Conservation (phyloP, 2,797 vertebrate genomes). For the Channallabes apus region DNA sequence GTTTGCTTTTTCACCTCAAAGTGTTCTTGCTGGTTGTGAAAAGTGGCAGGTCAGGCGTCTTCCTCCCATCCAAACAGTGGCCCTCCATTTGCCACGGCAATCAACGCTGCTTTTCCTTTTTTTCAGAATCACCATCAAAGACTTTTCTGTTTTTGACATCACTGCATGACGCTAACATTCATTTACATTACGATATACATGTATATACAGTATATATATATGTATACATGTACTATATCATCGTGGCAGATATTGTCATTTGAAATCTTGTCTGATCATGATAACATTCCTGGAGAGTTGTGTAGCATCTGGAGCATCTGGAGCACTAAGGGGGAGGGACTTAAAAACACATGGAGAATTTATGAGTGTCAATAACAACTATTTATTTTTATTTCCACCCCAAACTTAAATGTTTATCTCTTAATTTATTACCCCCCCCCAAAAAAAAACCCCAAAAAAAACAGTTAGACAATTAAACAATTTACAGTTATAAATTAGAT, state of each 20-base stretch:
- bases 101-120: background rate
- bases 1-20: slow-evolving; percentile 52
- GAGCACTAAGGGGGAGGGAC: slow-evolving; percentile 6
- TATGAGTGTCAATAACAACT: slow-evolving; percentile 36
- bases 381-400: slow-evolving; percentile 40
- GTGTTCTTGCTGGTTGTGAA: slow-evolving; percentile 42
- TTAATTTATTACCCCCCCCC: background rate
- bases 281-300: background rate
- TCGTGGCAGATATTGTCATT: background rate
- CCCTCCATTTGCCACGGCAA: slow-evolving; percentile 40
- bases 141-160: background rate
- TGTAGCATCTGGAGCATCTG: slow-evolving; percentile 8
- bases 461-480: background rate
- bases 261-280: background rate
- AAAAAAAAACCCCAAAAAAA: background rate
- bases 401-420: slow-evolving; percentile 29
- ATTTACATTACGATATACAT: background rate
- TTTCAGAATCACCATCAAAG: slow-evolving; percentile 1
- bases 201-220: too few relatives aligned
- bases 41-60: slow-evolving; percentile 36
- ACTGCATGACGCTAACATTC: background rate
- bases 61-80: slow-evolving; percentile 15
- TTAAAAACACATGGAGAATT: slow-evolving; percentile 45
- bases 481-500: background rate
- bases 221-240: background rate